Evolutionary conservation across 2,113 vertebrate genomes (phyloP), one percentile per base, ranked within the genome.

Genomic region (Nesoenas mayeri): DNA sequence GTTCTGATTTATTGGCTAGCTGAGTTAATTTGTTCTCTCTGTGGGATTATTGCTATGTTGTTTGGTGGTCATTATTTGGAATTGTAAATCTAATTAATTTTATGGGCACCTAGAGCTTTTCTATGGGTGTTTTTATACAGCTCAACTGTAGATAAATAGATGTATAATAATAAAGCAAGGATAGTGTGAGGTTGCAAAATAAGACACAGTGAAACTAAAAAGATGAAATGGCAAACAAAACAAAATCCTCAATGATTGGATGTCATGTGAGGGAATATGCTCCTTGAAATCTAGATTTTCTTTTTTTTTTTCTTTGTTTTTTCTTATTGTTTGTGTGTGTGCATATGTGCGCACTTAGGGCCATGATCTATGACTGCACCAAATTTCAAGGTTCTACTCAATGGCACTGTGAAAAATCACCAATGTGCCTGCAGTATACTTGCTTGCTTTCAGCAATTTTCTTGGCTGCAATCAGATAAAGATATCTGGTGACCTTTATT

Each of bases 371-470:
- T 85, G 90, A 79, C 62, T 70, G 84, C 87, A 81, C 67, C 79
- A 85, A 79, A 95, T 91, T 60, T 86, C 54, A 91, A 91, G 85
- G 88, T 85, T 89, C 93, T 94, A 53, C 17, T 95, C 89, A 83
- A 61, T 50, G 82, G 51, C 79, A 93, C 20, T 66, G 44, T 95
- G 91, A 96, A 96, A 96, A 96, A 95, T 93, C 87, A 91, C 70
- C 60, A 64, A 25, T 72, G 38, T 91, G 40, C 67, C 65, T 92
- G 47, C 36, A 51, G 73, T 51, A 56, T 12, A 73, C 69, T 73
- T 91, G 60, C 88, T 91, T 21, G 19, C 93, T 95, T 96, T 86
- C 91, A 91, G 88, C 85, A 93, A 50, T 93, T 95, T 95, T 90
- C 85, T 86, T 93, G 51, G 75, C 74, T 81, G 74, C 89, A 95